Evolutionary conservation across 2,113 vertebrate genomes (phyloP).

Genomic region (Isichthys henryi): DNA sequence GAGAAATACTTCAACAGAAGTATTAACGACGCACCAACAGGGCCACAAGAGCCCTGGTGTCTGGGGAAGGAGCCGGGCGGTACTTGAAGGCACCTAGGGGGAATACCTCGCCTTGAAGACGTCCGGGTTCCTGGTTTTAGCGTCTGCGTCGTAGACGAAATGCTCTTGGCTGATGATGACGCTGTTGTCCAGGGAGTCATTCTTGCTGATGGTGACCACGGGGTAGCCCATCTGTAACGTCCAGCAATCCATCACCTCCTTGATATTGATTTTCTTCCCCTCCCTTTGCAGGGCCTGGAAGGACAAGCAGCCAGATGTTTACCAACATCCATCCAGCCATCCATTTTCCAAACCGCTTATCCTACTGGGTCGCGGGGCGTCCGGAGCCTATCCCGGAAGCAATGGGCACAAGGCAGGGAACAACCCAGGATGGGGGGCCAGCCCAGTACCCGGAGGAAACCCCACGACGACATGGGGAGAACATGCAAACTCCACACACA

Average conservation of each 20-base stretch:
- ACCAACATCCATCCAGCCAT: too few relatives aligned
- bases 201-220: constrained; percentile 84
- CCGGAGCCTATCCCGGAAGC: too few relatives aligned
- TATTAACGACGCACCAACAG: background rate
- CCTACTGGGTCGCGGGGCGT: too few relatives aligned
- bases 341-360: too few relatives aligned
- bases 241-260: constrained; percentile 95
- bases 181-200: constrained; percentile 67
- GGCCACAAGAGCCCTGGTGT: background rate
- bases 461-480: too few relatives aligned
- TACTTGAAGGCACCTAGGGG: background rate
- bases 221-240: constrained; percentile 98
- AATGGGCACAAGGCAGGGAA: too few relatives aligned
- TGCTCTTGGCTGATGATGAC: constrained; percentile 81
- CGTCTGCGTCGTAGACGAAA: constrained; percentile 82
- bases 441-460: too few relatives aligned
- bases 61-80: background rate
- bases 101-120: constrained; percentile 74
- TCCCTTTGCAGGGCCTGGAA: constrained; percentile 79
- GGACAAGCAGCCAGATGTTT: background rate
- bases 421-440: too few relatives aligned
- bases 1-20: background rate
- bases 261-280: constrained; percentile 86
- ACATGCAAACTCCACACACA: too few relatives aligned
- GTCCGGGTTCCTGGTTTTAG: constrained; percentile 56